phyloP scores from a whole-genome alignment of 2,113 vertebrate species.

The Chionodraco myersi region DNA sequence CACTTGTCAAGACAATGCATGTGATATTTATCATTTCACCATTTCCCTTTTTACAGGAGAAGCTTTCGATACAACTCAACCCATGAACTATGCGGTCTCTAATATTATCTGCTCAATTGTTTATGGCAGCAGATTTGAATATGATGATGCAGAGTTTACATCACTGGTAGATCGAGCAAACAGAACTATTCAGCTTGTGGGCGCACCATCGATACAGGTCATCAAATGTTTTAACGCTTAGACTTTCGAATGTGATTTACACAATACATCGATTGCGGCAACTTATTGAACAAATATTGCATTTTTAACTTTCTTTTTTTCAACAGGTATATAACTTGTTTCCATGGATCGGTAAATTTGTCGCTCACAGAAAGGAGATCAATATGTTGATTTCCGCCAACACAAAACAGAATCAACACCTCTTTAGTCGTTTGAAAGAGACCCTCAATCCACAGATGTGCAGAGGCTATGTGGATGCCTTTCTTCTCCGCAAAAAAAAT shows the following conservation, averaged over 20 bases:
- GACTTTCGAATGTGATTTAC: neutral
- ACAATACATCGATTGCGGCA: neutral
- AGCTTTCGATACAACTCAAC: slow-evolving; percentile 9
- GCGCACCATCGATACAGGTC: slow-evolving; percentile 27
- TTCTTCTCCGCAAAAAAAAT: slow-evolving; percentile 31
- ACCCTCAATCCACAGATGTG: slow-evolving; percentile 61
- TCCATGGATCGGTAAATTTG: slow-evolving; percentile 30
- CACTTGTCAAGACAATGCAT: neutral
- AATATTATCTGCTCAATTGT: slow-evolving; percentile 68
- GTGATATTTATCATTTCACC: neutral
- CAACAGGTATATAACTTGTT: slow-evolving; percentile 59
- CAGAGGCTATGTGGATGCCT: slow-evolving; percentile 60
- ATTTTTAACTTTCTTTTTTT: neutral
- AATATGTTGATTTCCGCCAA: rapidly evolving
- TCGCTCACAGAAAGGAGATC: neutral
- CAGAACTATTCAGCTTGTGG: neutral
- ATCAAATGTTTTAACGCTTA: too few species aligned
- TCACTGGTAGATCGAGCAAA: slow-evolving; percentile 16
- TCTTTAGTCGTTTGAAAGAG: slow-evolving; percentile 39
- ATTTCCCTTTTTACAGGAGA: slow-evolving; percentile 11
- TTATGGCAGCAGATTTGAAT: slow-evolving; percentile 67
- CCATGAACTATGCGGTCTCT: slow-evolving; percentile 22
- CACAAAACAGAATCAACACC: slow-evolving; percentile 8
- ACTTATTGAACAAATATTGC: neutral
- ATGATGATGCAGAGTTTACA: slow-evolving; percentile 53